phyloP scores from a whole-genome alignment of 2,113 vertebrate genomes.

The Eptesicus fuscus region DNA sequence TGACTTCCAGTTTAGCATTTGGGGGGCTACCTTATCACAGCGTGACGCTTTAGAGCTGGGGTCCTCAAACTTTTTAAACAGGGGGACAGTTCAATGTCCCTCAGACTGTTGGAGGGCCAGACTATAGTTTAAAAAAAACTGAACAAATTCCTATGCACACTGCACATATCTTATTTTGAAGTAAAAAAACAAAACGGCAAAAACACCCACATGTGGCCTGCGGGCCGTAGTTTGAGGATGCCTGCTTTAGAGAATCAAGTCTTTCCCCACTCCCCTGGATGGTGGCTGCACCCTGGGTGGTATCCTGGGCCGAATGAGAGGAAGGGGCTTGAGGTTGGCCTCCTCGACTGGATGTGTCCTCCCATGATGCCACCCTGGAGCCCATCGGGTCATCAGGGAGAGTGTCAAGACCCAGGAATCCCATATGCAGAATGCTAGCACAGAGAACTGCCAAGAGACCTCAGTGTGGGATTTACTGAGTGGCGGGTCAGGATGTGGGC shows the following conservation, averaged over 20 bases:
- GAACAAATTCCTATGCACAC: no score
- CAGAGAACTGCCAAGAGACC: background rate
- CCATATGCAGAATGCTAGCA: background rate
- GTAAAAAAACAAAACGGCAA: no score
- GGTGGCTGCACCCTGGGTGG: background rate
- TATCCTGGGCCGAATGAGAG: background rate
- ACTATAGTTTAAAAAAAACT: no score
- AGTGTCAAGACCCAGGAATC: background rate
- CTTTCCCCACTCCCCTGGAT: no score
- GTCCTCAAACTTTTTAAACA: no score
- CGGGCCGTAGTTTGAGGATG: no score
- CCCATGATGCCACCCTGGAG: background rate
- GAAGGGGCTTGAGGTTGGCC: background rate
- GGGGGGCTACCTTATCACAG: background rate
- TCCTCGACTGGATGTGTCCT: background rate
- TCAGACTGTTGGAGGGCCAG: no score
- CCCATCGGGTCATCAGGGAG: background rate
- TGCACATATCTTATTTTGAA: no score
- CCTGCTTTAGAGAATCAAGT: no score
- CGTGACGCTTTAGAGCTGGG: background rate
- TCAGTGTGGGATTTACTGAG: background rate
- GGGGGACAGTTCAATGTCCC: no score
- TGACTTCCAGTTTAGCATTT: background rate
- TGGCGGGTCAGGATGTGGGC: rapidly evolving
- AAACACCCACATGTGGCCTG: no score